These are phyloP conservation scores for Neelides sp. DNA, from an alignment of 1,140 invertebrate species.

Conservation along the genomic window DNA sequence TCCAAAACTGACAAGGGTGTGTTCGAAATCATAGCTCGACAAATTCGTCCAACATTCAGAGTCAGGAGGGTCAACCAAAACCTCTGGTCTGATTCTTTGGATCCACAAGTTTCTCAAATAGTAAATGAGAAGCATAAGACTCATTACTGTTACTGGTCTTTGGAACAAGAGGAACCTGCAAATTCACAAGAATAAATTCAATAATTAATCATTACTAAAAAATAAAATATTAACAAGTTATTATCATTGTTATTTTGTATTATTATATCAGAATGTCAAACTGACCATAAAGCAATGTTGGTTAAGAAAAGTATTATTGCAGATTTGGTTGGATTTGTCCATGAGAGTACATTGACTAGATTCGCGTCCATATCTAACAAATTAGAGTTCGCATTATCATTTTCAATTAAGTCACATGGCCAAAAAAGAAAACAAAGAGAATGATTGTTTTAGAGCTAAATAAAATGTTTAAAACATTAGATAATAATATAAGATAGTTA, in stretches of 20 bases:
- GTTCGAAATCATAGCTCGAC: constrained; percentile 24
- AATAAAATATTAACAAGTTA: neutral
- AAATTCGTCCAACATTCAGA: constrained; percentile 26
- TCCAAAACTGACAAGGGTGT: constrained; percentile 10
- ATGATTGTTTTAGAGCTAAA: neutral
- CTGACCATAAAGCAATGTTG: constrained; percentile 26
- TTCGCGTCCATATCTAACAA: constrained; percentile 25
- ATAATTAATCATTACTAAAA: neutral
- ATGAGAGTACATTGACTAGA: constrained; percentile 26
- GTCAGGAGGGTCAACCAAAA: constrained; percentile 30
- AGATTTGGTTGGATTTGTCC: constrained; percentile 24
- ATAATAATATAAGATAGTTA: neutral
- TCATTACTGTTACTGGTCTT: constrained; percentile 21
- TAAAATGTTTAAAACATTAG: constrained; percentile 2
- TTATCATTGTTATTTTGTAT: neutral
- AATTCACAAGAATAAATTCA: neutral
- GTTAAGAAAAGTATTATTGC: constrained; percentile 14
- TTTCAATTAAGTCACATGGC: no score
- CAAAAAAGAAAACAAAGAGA: no score
- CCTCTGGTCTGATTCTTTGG: constrained; percentile 22
- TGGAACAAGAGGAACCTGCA: constrained; percentile 23
- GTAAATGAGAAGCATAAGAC: constrained; percentile 9
- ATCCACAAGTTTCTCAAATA: constrained; percentile 23
- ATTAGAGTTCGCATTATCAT: no score
- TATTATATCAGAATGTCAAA: neutral